Base-by-base conservation (phyloP, 2,797 vertebrate species). In the Lithobates pipiens region DNA sequence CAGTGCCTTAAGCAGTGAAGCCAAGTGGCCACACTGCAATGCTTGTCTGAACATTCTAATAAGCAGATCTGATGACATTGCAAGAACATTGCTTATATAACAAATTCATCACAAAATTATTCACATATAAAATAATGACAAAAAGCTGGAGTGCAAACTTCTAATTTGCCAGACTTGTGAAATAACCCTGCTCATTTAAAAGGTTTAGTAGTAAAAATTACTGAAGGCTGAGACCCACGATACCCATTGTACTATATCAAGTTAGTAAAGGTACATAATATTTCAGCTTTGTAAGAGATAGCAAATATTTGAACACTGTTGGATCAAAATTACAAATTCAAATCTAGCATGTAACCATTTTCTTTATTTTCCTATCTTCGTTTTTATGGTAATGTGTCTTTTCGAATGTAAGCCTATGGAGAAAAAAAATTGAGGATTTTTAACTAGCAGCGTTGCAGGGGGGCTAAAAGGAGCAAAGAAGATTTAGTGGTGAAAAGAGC, bases 401-500 rank as follows among this genome's bases (percentile, higher is more conserved):
- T 97, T 96, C 91, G 95, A 95, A 95, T 94, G 96, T 95, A 96
- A 94, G 91, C 94, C 94, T 92, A 93, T 91, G 92, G 92, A 95
- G 91, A 93, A 92, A 84, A 95, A 93, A 95, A 82, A 93, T 88
- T 90, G 94, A 92, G 93, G 92, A 93, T 92, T 95, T 79, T 95
- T 96, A 95, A 95, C 96, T 96, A 95, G 91, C 86, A 86, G 93
- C 95, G 90, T 95, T 90, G 92, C 91, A 95, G 96, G 94, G 95
- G 91, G 86, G 91, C 94, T 88, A 89, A 93, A 94, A 94, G 93
- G 93, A 97, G 94, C 96, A 96, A 95, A 94, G 93, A 95, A 96
- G 96, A 95, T 96, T 97, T 96, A 96, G 94, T 90, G 87, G 94
- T 94, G 95, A 97, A 97, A 97, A 96, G 96, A 96, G 96, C 96